Evolutionary conservation across 2,113 vertebrate species (phyloP), one percentile per base, ranked within the genome.

Genomic region (Odobenus rosmarus): DNA sequence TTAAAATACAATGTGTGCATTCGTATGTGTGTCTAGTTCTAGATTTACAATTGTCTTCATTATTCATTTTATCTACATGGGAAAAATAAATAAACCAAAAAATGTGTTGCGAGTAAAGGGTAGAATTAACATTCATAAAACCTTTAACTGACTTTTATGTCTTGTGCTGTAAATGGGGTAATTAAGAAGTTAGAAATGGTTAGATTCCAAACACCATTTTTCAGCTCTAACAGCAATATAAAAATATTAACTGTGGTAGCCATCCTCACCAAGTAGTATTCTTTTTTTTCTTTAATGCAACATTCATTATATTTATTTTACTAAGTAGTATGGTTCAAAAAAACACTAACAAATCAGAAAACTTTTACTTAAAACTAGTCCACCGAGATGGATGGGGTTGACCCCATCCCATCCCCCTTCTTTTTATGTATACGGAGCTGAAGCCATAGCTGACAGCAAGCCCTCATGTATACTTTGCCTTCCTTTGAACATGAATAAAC

Each of bases 221-320:
- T 62, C 28, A 88, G 5, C 33, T 53, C 19, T 76, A 46, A 39
- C 21, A 67, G 4, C 23, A 76, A 61, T 33, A 81, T 55, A 61
- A 96, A 59, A 90, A 80, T 84, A 80, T 74, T 91, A 53, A 87
- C 36, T 57, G 33, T 42, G 51, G 42, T 82, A 39, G 39, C 89
- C 33, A 49, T 51, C 57, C 21, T 55, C 28, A n/a, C 1, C 36
- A 77, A 89, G 12, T 46, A 62, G 14, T 33, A 46, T 46, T 46
- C 46, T 46, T 46, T 46, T 9, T 9, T 46, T 46, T 9, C 46
- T 46, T 46, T 46, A 46, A 95, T 46, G 77, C 89, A 96, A 97
- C 81, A 93, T 94, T 81, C 79, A 84, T 95, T 84, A n/a, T 96
- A 97, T 98, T 98, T 98, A 98, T 98, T 98, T 98, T 95, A 98